Percentiles rank a stretch among this genome's conserved stretches.
Evolutionary conservation across 1,140 invertebrate species (phyloP).

Genomic region (Akabosia matsudoensis): DNA sequence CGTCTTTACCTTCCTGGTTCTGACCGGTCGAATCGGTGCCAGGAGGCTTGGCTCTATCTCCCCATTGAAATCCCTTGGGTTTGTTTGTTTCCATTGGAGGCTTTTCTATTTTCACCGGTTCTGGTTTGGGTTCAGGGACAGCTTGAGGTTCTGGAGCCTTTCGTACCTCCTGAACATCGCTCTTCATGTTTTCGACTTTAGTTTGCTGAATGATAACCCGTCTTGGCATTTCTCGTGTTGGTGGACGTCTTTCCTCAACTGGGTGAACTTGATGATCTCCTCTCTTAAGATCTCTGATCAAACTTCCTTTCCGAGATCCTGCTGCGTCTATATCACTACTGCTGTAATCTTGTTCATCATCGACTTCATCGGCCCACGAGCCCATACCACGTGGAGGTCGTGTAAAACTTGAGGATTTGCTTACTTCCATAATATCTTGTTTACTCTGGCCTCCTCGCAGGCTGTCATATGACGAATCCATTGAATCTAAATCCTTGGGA

Average conservation of each 20-base stretch:
- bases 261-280: neutral
- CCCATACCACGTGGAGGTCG: neutral
- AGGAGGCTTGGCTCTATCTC: too few relatives aligned
- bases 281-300: neutral
- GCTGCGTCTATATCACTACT: slow-evolving; percentile 10
- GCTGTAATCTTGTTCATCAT: slow-evolving; percentile 37
- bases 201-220: slow-evolving; percentile 39
- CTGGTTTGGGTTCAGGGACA: slow-evolving; percentile 19
- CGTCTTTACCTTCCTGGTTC: too few relatives aligned
- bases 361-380: slow-evolving; percentile 45
- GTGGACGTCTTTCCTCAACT: neutral
- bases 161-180: slow-evolving; percentile 21
- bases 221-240: slow-evolving; percentile 2
- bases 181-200: slow-evolving; percentile 43
- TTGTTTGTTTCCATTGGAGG: neutral
- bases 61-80: too few relatives aligned
- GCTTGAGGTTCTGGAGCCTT: slow-evolving; percentile 21
- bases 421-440: neutral
- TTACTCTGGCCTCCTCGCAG: neutral
- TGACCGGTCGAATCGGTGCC: too few relatives aligned
- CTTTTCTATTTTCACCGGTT: slow-evolving; percentile 1
- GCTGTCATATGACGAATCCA: neutral
- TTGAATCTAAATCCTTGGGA: neutral
- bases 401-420: neutral
- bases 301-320: slow-evolving; percentile 8